These are phyloP conservation scores for Bucco capensis DNA, from an alignment of 2,113 vertebrate species.

Conservation along the genomic window DNA sequence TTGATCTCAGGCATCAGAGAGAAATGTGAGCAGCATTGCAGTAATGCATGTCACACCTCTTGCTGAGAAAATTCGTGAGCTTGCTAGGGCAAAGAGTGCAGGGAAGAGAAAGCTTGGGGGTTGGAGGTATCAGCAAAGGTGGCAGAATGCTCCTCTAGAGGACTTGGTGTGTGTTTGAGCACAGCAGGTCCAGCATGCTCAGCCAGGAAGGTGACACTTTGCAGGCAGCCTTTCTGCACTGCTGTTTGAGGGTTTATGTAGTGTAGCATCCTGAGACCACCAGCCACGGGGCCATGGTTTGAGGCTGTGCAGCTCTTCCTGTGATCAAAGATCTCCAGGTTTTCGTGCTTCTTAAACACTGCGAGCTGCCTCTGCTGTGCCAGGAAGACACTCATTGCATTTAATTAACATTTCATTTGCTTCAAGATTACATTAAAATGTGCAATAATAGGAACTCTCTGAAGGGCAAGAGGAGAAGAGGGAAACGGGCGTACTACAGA, in stretches of 20 bases:
- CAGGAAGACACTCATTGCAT: conserved; percentile 50
- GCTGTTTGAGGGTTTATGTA: neutral
- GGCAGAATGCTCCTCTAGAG: neutral
- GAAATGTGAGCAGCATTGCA: neutral
- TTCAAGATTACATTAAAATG: conserved; percentile 61
- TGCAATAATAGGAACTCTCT: conserved; percentile 60
- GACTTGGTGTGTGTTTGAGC: accelerated
- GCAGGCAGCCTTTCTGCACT: neutral
- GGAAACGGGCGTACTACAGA: neutral
- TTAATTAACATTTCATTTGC: conserved; percentile 69
- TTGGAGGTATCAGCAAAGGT: neutral
- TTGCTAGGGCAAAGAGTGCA: neutral
- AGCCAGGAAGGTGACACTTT: neutral
- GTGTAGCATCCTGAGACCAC: neutral
- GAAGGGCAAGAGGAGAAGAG: conserved; percentile 32
- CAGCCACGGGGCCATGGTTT: accelerated
- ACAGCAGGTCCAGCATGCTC: neutral
- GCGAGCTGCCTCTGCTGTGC: neutral
- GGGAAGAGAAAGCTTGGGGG: neutral
- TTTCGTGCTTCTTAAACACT: neutral
- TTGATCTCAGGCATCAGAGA: conserved; percentile 19
- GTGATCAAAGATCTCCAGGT: neutral
- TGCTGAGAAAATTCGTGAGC: neutral
- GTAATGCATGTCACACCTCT: conserved; percentile 2
- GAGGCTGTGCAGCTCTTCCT: neutral